Conservation (phyloP, 2,888 invertebrate species). For the Aspidiotus destructor region DNA sequence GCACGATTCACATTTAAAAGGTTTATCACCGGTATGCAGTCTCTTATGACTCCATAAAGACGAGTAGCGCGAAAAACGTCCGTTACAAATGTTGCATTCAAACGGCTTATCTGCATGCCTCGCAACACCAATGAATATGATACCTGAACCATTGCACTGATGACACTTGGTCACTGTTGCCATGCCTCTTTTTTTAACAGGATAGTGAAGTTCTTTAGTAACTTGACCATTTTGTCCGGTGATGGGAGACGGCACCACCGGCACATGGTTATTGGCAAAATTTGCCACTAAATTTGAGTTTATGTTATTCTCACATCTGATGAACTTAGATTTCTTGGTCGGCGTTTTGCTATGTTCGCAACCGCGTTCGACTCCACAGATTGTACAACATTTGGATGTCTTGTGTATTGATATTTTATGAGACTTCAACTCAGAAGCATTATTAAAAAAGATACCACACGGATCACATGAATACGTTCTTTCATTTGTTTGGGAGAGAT, state of each 20-base stretch:
- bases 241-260: slow-evolving; percentile 22
- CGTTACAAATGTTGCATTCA: slow-evolving; percentile 76
- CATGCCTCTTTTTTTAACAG: slow-evolving; percentile 71
- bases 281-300: slow-evolving; percentile 37
- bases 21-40: slow-evolving; percentile 71
- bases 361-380: slow-evolving; percentile 39
- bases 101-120: slow-evolving; percentile 61
- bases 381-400: slow-evolving; percentile 38
- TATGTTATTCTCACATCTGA: slow-evolving; percentile 39
- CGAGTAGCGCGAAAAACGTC: slow-evolving; percentile 51
- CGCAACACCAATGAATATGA: slow-evolving; percentile 51
- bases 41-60: slow-evolving; percentile 83
- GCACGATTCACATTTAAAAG: slow-evolving; percentile 79
- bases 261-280: slow-evolving; percentile 26
- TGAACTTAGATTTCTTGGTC: slow-evolving; percentile 39
- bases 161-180: slow-evolving; percentile 78
- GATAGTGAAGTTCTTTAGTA: slow-evolving; percentile 51
- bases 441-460: slow-evolving; percentile 45
- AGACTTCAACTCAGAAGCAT: slow-evolving; percentile 45
- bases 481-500: slow-evolving; percentile 37
- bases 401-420: slow-evolving; percentile 45
- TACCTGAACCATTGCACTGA: slow-evolving; percentile 79
- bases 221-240: slow-evolving; percentile 21
- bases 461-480: slow-evolving; percentile 45
- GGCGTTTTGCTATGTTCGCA: slow-evolving; percentile 37